A percentile compares a stretch with the other conserved stretches of the same genome.
Conservation (phyloP, 2,888 invertebrate genomes). For the Patella caerulea region DNA sequence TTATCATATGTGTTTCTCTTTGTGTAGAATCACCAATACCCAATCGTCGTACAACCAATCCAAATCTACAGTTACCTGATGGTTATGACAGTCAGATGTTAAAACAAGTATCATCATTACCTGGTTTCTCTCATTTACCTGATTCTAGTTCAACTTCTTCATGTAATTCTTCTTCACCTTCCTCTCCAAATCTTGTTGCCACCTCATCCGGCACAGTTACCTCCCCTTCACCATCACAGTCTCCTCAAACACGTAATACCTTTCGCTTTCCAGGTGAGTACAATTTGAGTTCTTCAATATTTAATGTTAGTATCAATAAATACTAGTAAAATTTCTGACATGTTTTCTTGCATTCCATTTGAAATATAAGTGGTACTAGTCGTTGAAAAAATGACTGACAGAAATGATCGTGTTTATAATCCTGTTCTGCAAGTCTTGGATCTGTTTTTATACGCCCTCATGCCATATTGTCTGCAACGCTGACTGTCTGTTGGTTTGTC, state of each 20-base stretch:
- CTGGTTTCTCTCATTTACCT: slow-evolving; percentile 40
- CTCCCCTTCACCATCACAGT: slow-evolving; percentile 68
- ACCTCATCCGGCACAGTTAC: slow-evolving; percentile 73
- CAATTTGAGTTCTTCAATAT: neutral
- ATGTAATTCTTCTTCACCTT: slow-evolving; percentile 96
- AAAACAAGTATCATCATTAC: slow-evolving; percentile 46
- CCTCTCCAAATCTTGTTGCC: slow-evolving; percentile 85
- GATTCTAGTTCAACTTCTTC: slow-evolving; percentile 88
- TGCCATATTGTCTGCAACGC: too few species aligned
- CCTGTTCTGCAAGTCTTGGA: too few species aligned
- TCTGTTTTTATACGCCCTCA: too few species aligned
- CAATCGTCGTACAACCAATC: slow-evolving; percentile 44
- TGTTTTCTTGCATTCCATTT: neutral
- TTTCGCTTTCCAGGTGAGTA: slow-evolving; percentile 84
- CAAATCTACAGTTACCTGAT: slow-evolving; percentile 40
- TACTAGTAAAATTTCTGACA: neutral
- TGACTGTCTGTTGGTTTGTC: too few species aligned
- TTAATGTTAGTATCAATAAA: neutral
- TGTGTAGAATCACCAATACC: slow-evolving; percentile 55
- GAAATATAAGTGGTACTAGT: neutral
- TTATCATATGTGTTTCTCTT: neutral
- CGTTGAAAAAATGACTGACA: too few species aligned
- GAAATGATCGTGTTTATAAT: too few species aligned
- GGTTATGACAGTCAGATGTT: slow-evolving; percentile 34
- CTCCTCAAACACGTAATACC: slow-evolving; percentile 43